Evolutionary conservation across 2,888 invertebrate genomes (phyloP), one percentile per base, ranked within the genome.

Genomic region (Coleophora deauratella): DNA sequence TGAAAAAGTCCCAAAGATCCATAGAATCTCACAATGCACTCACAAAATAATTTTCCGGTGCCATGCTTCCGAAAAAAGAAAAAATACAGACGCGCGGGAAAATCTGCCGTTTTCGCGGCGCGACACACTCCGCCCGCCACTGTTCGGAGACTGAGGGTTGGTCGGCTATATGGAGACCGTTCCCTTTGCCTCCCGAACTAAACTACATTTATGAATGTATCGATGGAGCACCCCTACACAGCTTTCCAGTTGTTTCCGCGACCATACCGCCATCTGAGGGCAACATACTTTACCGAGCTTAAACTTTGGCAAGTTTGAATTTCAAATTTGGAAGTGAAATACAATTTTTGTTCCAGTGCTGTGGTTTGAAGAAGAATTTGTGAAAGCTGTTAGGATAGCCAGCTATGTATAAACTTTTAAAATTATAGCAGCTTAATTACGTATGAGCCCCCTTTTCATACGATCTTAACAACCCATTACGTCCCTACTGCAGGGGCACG

Each of bases 81-180:
- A 11, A 27, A 34, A 21, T 21, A n/a, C n/a, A n/a, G n/a, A n/a
- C 38, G 12, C 4, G 27, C 39, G 35, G 31, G 35, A 21, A 30
- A 13, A 12, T 34, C 9, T 14, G 3, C 27, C n/a, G 11, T 12
- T 27, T 9, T 1, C 9, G 40, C 33, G 36, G 44, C 43, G 47
- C 65, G 57, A 49, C 56, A 41, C 28, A n/a, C 42, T 59, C 44
- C 44, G 35, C 13, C 54, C 41, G 50, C 44, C 44, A 41, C 42
- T 46, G 38, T 43, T 43, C 39, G 41, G 12, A 53, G 54, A 69
- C 69, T 69, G 59, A 49, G 44, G 40, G 40, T 28, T 14, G 37
- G 27, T 31, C n/a, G 27, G 11, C 39, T 9, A n/a, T 7, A 12
- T 30, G 28, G 10, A 31, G 38, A 35, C 37, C 15, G 41, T 31